These are phyloP conservation scores for Neoarius graeffei DNA, from an alignment of 2,113 vertebrate species.

Conservation along the genomic window DNA sequence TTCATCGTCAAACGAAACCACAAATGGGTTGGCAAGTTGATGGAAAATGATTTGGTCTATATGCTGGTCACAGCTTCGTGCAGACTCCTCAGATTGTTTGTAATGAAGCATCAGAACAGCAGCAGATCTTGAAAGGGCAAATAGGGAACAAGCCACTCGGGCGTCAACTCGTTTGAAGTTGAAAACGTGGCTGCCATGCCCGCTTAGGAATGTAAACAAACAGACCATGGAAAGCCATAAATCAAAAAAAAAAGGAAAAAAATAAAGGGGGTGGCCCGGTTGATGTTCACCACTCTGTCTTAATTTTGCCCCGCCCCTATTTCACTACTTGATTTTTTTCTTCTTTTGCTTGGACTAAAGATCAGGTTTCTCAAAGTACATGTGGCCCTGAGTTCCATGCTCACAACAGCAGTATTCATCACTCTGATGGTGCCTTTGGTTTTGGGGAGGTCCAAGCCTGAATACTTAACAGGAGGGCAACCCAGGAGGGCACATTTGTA, in stretches of 20 bases:
- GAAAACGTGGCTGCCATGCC: conserved; percentile 48
- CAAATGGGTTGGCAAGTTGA: conserved; percentile 12
- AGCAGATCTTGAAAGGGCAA: conserved; percentile 38
- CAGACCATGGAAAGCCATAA: conserved; percentile 52
- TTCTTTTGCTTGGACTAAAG: not conserved
- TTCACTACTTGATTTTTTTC: conserved; percentile 35
- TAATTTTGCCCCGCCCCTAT: conserved; percentile 12
- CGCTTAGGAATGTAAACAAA: conserved; percentile 56
- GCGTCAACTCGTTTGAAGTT: conserved; percentile 37
- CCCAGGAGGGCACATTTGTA: conserved; percentile 81
- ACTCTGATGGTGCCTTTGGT: conserved; percentile 54
- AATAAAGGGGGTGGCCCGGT: conserved; percentile 13
- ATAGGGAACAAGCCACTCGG: conserved; percentile 35
- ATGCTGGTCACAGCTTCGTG: conserved; percentile 1
- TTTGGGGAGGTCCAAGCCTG: conserved; percentile 53
- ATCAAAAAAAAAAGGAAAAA: conserved; percentile 38
- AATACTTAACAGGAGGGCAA: conserved; percentile 72
- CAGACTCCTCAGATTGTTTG: conserved; percentile 23
- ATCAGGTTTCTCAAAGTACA: conserved; percentile 46
- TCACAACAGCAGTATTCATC: conserved; percentile 85
- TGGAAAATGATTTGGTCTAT: conserved; percentile 15
- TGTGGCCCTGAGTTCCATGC: conserved; percentile 61
- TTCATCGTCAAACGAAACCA: not conserved
- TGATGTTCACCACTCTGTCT: conserved; percentile 33
- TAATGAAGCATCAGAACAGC: conserved; percentile 39